Evolutionary conservation across 2,113 vertebrate genomes (phyloP).

Genomic region (Brachyhypopomus occidentalis): DNA sequence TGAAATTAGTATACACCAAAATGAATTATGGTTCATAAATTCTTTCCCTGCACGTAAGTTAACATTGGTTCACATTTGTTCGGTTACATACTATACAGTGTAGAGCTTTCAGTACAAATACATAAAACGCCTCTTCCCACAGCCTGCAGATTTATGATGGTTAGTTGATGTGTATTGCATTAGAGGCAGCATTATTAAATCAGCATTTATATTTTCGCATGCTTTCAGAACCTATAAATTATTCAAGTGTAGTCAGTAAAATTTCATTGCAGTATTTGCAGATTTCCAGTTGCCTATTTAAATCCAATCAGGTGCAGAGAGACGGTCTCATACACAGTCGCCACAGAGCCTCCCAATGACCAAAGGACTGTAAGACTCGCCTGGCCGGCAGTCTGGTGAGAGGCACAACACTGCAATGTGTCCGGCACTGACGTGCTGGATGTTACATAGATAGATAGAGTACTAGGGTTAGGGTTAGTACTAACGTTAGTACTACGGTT

Average conservation of each 20-base stretch:
- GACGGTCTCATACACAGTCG: not conserved
- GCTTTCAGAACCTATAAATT: slow-evolving; percentile 17
- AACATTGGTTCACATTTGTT: slow-evolving; percentile 15
- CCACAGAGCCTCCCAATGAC: not conserved
- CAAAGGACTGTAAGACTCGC: too few species aligned
- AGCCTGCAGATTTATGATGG: not conserved
- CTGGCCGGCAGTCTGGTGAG: too few species aligned
- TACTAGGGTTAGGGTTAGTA: too few species aligned
- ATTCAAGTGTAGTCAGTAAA: not conserved
- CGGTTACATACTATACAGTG: not conserved
- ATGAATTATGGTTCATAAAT: not conserved
- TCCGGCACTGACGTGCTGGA: too few species aligned
- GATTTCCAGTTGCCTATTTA: not conserved
- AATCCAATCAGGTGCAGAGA: not conserved
- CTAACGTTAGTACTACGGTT: too few species aligned
- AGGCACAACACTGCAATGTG: too few species aligned
- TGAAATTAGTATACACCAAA: not conserved
- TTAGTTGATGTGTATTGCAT: not conserved
- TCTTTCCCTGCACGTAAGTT: not conserved
- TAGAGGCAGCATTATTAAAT: not conserved
- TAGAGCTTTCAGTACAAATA: not conserved
- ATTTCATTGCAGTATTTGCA: not conserved
- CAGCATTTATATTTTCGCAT: slow-evolving; percentile 13
- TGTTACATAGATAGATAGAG: too few species aligned
- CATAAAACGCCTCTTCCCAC: not conserved